phyloP scores from a whole-genome alignment of 2,113 vertebrate genomes.

The Syngnathus scovelli region DNA sequence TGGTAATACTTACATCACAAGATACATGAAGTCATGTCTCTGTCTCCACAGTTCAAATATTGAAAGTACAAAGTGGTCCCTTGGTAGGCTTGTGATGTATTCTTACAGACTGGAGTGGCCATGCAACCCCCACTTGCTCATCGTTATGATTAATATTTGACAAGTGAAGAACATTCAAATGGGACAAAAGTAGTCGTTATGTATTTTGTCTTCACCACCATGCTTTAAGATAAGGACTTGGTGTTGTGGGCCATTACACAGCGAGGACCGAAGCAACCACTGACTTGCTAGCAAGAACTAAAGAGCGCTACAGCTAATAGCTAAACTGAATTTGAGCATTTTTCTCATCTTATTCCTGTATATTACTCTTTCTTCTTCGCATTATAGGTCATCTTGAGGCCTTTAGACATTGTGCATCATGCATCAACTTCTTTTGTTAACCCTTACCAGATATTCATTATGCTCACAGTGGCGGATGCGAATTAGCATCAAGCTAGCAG shows the following conservation, averaged over 20 bases:
- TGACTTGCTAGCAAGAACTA: too few relatives aligned
- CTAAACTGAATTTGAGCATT: too few relatives aligned
- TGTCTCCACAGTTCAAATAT: slow-evolving; percentile 86
- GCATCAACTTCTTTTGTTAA: too few relatives aligned
- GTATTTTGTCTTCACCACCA: slow-evolving; percentile 50
- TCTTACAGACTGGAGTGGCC: slow-evolving; percentile 94
- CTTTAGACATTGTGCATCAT: too few relatives aligned
- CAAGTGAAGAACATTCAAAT: slow-evolving; percentile 86
- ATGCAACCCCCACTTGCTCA: slow-evolving; percentile 78
- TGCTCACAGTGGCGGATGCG: too few relatives aligned
- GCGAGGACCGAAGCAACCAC: too few relatives aligned
- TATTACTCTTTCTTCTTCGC: too few relatives aligned
- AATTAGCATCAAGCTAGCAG: too few relatives aligned
- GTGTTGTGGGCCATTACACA: background rate
- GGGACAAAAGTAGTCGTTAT: slow-evolving; percentile 81
- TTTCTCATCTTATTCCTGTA: too few relatives aligned
- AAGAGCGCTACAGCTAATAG: too few relatives aligned
- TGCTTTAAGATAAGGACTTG: background rate
- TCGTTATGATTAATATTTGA: slow-evolving; percentile 96
- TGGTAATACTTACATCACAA: slow-evolving; percentile 99
- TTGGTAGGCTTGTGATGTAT: slow-evolving; percentile 92
- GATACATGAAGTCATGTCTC: slow-evolving; percentile 98
- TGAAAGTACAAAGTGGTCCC: slow-evolving; percentile 95
- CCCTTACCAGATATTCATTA: too few relatives aligned
- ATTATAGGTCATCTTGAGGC: too few relatives aligned